Evolutionary conservation across 2,797 vertebrate species (phyloP).

Genomic region (Tokudaia muenninki): DNA sequence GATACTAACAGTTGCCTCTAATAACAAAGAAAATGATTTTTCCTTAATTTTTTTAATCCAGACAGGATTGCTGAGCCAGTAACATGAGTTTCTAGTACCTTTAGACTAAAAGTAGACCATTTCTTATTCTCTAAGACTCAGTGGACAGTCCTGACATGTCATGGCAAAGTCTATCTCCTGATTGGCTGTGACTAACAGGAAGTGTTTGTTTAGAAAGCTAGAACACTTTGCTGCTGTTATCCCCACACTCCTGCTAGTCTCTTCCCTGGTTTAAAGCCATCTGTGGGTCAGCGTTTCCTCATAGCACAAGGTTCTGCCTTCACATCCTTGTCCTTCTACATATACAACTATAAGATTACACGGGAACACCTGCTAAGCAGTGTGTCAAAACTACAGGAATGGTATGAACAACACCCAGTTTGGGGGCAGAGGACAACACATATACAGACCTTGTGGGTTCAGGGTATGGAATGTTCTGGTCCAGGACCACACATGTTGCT

Average conservation of each 20-base stretch:
- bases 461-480: fast-evolving
- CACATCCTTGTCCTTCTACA: background rate
- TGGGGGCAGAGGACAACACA: too few relatives aligned
- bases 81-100: background rate
- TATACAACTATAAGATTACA: background rate
- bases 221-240: background rate
- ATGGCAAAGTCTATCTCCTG: background rate
- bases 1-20: slow-evolving; percentile 15
- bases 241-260: background rate
- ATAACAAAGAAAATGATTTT: slow-evolving; percentile 56
- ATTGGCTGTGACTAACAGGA: background rate
- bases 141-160: background rate
- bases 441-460: background rate
- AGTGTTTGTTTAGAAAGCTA: background rate
- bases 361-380: background rate
- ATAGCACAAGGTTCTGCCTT: background rate
- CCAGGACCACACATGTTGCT: background rate
- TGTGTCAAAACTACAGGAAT: background rate
- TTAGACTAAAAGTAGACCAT: background rate
- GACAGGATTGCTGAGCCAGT: slow-evolving; percentile 23
- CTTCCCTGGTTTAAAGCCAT: background rate
- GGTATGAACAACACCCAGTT: background rate
- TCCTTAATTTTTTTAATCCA: slow-evolving; percentile 42
- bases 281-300: background rate
- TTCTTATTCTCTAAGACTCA: background rate